Conservation (phyloP, 2,113 vertebrate species). For the Heteronetta atricapilla region DNA sequence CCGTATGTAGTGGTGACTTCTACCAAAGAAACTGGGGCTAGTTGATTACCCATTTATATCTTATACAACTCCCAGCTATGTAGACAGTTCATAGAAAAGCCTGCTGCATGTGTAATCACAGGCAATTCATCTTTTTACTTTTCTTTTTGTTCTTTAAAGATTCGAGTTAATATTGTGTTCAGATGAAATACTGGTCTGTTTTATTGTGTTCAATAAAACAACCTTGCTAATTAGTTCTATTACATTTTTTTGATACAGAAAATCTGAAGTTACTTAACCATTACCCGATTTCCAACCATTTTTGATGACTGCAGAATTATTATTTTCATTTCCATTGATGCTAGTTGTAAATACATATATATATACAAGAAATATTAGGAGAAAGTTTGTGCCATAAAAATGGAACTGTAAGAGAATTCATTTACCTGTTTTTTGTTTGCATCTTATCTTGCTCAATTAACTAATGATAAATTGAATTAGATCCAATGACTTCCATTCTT, state of each 20-base stretch:
- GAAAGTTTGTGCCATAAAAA: background rate
- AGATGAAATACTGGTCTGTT: background rate
- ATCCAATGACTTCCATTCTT: background rate
- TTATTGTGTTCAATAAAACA: background rate
- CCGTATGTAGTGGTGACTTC: background rate
- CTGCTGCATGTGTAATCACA: background rate
- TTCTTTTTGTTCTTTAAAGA: background rate
- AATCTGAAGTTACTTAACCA: background rate
- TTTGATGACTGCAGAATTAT: background rate
- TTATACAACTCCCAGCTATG: background rate
- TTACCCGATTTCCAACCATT: background rate
- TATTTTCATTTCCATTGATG: background rate
- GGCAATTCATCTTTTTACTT: background rate
- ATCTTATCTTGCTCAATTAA: background rate
- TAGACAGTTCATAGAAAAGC: background rate
- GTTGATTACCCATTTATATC: background rate
- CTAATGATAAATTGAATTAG: background rate
- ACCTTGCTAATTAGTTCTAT: background rate
- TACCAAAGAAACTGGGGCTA: background rate
- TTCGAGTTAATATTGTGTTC: background rate
- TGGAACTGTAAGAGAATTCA: background rate
- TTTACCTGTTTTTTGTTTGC: background rate
- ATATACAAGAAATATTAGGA: background rate
- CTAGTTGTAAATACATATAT: background rate
- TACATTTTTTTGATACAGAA: background rate